These are phyloP conservation scores for Donacobius atricapilla DNA, from an alignment of 2,113 vertebrate species.

Conservation along the genomic window DNA sequence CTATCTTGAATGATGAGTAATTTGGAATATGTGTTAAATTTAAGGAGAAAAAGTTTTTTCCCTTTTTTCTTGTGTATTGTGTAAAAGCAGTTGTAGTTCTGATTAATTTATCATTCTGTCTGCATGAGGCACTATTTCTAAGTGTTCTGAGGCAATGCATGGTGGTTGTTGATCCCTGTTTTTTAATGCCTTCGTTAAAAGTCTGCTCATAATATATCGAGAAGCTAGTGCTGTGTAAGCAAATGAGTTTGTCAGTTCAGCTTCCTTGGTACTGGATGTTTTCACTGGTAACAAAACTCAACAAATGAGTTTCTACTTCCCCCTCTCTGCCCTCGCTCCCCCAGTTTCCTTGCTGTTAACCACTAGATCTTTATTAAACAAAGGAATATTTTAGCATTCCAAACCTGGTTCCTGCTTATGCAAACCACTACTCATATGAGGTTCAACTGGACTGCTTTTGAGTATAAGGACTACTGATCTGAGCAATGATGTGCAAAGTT, in stretches of 20 bases:
- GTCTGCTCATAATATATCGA: conserved; percentile 58
- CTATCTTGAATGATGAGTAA: conserved; percentile 43
- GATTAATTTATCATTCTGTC: conserved; percentile 74
- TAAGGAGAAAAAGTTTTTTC: conserved; percentile 38
- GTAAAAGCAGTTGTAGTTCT: conserved; percentile 66
- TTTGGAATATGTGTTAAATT: conserved; percentile 52
- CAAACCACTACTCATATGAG: not conserved
- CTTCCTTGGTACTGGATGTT: conserved; percentile 48
- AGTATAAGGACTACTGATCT: not conserved
- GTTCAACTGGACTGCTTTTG: not conserved
- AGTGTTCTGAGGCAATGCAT: conserved; percentile 81
- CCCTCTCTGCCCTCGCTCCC: not conserved
- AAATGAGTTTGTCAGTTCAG: conserved; percentile 46
- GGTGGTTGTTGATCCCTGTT: conserved; percentile 69
- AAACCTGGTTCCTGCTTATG: conserved; percentile 48
- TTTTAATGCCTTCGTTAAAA: conserved; percentile 62
- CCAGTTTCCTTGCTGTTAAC: conserved; percentile 49
- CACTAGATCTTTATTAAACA: conserved; percentile 51
- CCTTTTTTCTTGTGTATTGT: conserved; percentile 57
- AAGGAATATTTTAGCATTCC: conserved; percentile 66
- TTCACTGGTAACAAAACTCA: conserved; percentile 57
- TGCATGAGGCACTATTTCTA: conserved; percentile 82
- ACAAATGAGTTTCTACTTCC: conserved; percentile 36
- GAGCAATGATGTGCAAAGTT: not conserved
- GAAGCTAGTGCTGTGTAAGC: conserved; percentile 49